Evolutionary conservation across 2,113 vertebrate genomes (phyloP), one percentile per base, ranked within the genome.

Genomic region (Heptranchias perlo): DNA sequence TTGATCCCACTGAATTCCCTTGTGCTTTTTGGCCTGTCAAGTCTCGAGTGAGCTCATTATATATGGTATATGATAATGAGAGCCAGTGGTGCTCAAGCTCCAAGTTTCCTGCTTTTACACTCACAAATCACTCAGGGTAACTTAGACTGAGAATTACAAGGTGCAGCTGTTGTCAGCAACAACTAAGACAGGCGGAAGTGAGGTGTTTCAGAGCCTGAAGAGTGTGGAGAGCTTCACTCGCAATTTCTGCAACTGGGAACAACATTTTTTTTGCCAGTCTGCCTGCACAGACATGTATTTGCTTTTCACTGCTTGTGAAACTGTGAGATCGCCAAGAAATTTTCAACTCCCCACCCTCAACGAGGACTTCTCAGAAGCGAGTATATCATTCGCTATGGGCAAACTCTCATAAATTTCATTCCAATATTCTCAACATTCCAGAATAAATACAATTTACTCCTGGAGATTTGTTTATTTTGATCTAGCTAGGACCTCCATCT

Each of bases 101-200:
- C 39, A 21, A 39, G 58, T 93, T 93, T 62, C 89, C 89, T 93
- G 58, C 89, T 64, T 61, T 64, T 93, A 39, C 35, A 0, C 54
- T 61, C 87, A 62, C 89, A 61, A 64, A 93, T 93, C 89, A 62
- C 58, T 93, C 58, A 64, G 64, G 18, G 89, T 62, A 93, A 93
- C 54, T 64, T 39, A 93, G n/a, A 10, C 35, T 93, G 58, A 62
- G n/a, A 23, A 93, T 93, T 93, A 62, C 35, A 93, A 93, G 35
- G 58, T 39, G 16, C 89, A 62, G 58, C 89, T 62, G 18, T 62
- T 93, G 58, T 23, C 14, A 64, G 58, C 58, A 93, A 23, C 35
- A 39, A 93, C 35, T 93, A 23, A 62, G 58, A 8, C 35, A 61
- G 21, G n/a, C 89, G 0, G 31, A 61, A 92, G 54, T 61, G 89